Base-by-base conservation (phyloP, 2,797 vertebrate species). In the Siniperca scherzeri region DNA sequence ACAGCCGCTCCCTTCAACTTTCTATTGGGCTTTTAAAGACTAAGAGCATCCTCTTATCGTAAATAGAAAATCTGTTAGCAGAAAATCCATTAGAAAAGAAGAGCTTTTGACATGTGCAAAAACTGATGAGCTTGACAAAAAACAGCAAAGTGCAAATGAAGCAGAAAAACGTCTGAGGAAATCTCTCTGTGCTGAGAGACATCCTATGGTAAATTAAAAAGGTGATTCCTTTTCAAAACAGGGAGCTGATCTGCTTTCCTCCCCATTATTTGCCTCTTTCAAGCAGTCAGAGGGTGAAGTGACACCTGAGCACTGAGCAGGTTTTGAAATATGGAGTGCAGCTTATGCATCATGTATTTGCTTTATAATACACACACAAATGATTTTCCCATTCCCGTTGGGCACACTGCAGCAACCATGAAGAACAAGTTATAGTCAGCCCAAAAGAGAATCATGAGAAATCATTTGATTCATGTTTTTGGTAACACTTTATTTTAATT, bases 71-170 rank as follows among this genome's bases (percentile, higher is more conserved):
- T 91, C 86, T 92, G 84, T 90, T 85, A 81, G 76, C 68, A 68
- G 84, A 86, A 92, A 94, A 93, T 92, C 90, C 88, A 91, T 94
- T 90, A 92, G 86, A 78, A 90, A 87, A 56, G 81, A 87, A 64
- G 74, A 87, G 87, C 83, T 82, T 91, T 88, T 92, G 90, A 92
- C 87, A 79, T 40, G 56, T 74, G 64, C 69, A 78, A 89, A 91
- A 93, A 91, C 66, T 89, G 92, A 94, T 94, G 92, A 94, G 93
- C 88, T 88, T 72, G 75, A 87, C 91, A 87, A 85, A 84, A 88
- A 83, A 53, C 81, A 84, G 80, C 65, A 22, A 60, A 75, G 85
- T 84, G 92, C 90, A 89, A 93, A 92, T 91, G 87, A 88, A 88
- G 90, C 89, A 87, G 80, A 91, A 91, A 91, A 85, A 81, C 21